Evolutionary conservation across 2,888 invertebrate species (phyloP), one percentile per base, ranked within the genome.

Genomic region (Cylloceria caligata): DNA sequence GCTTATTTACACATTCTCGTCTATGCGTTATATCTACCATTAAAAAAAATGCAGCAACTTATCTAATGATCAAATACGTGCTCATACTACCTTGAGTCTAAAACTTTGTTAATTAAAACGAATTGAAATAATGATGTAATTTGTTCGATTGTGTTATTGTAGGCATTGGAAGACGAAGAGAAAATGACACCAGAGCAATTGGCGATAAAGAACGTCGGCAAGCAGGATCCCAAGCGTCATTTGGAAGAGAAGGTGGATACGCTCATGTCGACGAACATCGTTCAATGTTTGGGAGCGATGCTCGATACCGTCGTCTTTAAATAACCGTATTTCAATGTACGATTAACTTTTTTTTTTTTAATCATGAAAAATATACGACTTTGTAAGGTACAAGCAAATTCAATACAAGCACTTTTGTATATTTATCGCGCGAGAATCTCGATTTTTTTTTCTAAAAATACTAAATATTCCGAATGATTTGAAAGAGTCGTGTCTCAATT

Each of bases 171-270:
- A 93, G 99, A 99, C 89, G 99, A 99, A 93, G 99, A 99, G 91
- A 99, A 98, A 93, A 99, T 99, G 99, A 99, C 99, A 3, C 98
- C 99, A 0, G 99, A 99, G 93, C 99, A 99, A 93, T 94, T 99
- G 93, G 99, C 99, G 21, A 99, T 99, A 90, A 99, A 99, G 93
- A 99, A 99, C 94, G 99, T 99, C 81, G 99, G 99, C 73, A 99
- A 98, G 93, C 97, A 98, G 93, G 99, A 99, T 93, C 99, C 99
- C 24, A 99, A 99, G 94, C 96, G 99, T 87, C 99, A 99, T 95
- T 95, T 99, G 93, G 99, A 99, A 93, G 99, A 99, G 93, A 98
- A 99, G 94, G 99, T 99, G 21, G 98, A 99, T 93, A 96, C 97
- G 81, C 94, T 99, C 72, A 99, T 99, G 99, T 97, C 98, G 73